Evolutionary conservation across 1,140 invertebrate genomes (phyloP).

Genomic region (Drosophila virilis): DNA sequence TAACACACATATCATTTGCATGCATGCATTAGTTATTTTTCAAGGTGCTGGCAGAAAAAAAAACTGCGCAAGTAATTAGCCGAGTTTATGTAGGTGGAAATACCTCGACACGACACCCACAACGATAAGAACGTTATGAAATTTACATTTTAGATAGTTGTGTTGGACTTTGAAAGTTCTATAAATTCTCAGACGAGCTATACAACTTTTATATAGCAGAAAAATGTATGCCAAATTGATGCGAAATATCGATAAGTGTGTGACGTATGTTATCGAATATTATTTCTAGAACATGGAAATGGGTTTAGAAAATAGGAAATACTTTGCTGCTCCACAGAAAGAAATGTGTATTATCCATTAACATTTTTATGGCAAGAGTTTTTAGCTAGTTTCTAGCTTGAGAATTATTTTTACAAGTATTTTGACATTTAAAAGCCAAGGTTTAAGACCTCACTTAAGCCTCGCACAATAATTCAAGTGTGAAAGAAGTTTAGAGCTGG

Average conservation of each 20-base stretch:
- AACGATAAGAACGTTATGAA: not conserved
- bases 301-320: no score
- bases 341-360: no score
- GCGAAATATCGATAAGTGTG: no score
- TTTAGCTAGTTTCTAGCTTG: not conserved
- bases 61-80: constrained; percentile 5
- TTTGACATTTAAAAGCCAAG: constrained; percentile 1
- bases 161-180: not conserved
- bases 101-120: not conserved
- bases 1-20: not conserved
- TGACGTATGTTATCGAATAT: no score
- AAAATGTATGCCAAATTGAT: no score
- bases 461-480: not conserved
- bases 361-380: no score
- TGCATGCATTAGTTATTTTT: constrained; percentile 5
- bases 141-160: not conserved
- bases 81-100: not conserved
- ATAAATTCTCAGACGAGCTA: no score
- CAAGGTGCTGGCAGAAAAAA: not conserved
- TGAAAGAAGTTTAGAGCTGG: not conserved
- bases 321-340: no score
- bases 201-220: no score
- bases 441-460: not conserved
- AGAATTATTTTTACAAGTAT: not conserved
- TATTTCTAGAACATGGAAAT: no score